Base-by-base conservation (phyloP, 1,140 invertebrate species). In the Dufourea novaeangliae region DNA sequence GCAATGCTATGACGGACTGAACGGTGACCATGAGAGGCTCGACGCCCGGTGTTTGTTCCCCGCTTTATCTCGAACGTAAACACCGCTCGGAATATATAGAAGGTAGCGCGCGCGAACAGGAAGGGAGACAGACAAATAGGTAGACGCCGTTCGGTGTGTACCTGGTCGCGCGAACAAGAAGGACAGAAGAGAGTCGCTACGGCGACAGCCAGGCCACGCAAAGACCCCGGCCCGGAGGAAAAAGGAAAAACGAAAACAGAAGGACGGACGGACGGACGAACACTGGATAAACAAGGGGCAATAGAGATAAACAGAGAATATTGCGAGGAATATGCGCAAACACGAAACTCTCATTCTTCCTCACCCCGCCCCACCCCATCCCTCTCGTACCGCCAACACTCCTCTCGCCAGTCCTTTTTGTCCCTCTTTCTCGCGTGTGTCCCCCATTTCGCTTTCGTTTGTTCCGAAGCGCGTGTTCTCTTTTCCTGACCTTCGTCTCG, bases 261-360 rank as follows among this genome's bases (percentile, higher is more conserved):
- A 82, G 74, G 80, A 89, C 79, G 77, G 59, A 74, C 80, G 82
- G 79, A 80, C 84, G 85, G 88, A 88, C 82, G 89, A 87, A 88
- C 88, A 86, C 87, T 91, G 88, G 87, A 90, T 89, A 90, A 91
- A 91, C 90, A 91, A 85, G 86, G 87, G 87, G 90, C 89, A 92
- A 92, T 91, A 90, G 87, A 90, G 86, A 91, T 92, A 92, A 92
- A 91, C 88, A 91, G 88, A 90, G 88, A 89, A 90, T 90, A 90
- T 90, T 90, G 87, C 88, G 87, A 90, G 88, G 88, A 91, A 91
- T 90, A 91, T 90, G 85, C 89, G 85, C 89, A 88, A 91, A 90
- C 88, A 90, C 83, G 86, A 87, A 88, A 88, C 79, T 82, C 80
- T 74, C 73, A 64, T 77, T 84, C 73, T 76, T 78, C 67, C 80